Conservation (phyloP, 2,113 vertebrate species). For the Rhabdomys dilectus region DNA sequence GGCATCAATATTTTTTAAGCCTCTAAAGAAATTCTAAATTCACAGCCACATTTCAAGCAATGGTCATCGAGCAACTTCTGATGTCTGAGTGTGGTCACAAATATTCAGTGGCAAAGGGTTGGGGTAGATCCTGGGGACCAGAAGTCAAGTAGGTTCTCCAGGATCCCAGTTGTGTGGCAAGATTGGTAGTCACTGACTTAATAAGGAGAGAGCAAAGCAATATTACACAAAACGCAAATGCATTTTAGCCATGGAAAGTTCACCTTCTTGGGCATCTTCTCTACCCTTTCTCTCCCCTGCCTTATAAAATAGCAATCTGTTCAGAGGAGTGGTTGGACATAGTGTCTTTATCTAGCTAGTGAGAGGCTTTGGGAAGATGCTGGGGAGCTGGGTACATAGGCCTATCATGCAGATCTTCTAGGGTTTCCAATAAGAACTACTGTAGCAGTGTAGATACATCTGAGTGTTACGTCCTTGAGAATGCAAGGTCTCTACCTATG, state of each 20-base stretch:
- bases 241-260: not conserved
- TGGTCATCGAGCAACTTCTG: not conserved
- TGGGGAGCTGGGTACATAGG: not conserved
- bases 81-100: not conserved
- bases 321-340: not conserved
- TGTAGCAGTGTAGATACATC: not conserved
- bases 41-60: not conserved
- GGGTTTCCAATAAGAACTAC: not conserved
- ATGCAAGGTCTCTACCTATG: not conserved
- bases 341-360: not conserved
- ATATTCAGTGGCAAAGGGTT: not conserved
- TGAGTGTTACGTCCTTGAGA: not conserved
- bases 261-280: not conserved
- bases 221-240: not conserved
- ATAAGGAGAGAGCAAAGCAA: not conserved
- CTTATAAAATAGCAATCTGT: not conserved
- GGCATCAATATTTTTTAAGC: conserved; percentile 25
- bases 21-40: conserved; percentile 17
- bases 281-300: not conserved
- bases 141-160: not conserved
- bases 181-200: not conserved
- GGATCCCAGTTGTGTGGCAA: not conserved
- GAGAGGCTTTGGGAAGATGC: not conserved
- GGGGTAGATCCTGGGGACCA: not conserved
- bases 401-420: not conserved